These are phyloP conservation scores for Novumbra hubbsi DNA, from an alignment of 2,797 vertebrate species.

Conservation along the genomic window DNA sequence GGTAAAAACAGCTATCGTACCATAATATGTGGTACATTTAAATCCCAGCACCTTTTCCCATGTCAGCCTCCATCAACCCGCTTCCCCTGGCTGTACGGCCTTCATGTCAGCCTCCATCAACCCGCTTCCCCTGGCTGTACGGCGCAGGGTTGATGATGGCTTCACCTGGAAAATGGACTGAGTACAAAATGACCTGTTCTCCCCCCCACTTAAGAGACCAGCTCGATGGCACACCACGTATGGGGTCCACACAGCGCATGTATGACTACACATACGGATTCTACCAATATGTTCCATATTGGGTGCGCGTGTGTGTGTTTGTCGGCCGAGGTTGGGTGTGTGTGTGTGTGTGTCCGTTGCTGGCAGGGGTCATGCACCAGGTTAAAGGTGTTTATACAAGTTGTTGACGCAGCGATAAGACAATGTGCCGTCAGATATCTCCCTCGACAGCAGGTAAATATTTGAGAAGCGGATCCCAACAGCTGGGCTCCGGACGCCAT, in stretches of 20 bases:
- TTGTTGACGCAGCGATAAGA: constrained; percentile 85
- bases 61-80: no score
- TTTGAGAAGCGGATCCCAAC: constrained; percentile 80
- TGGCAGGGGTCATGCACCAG: constrained; percentile 40
- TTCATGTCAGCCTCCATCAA: no score
- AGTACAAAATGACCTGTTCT: constrained; percentile 61
- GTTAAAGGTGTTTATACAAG: constrained; percentile 85
- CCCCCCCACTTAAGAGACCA: constrained; percentile 69
- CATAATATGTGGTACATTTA: no score
- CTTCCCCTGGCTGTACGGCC: no score
- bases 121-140: constrained; percentile 33
- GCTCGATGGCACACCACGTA: constrained; percentile 35
- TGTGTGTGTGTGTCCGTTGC: not conserved
- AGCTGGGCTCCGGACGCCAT: constrained; percentile 96
- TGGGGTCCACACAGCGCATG: not conserved
- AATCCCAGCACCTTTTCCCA: no score
- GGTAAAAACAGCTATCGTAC: no score
- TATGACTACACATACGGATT: no score
- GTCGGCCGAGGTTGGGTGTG: not conserved
- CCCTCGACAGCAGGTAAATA: constrained; percentile 85
- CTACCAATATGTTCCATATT: no score
- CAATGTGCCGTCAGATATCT: constrained; percentile 78
- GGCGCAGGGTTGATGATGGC: constrained; percentile 39
- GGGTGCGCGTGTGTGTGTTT: not conserved
- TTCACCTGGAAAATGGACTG: constrained; percentile 30